Base-by-base conservation (phyloP, 1,140 invertebrate species). In the Drosophila willistoni region DNA sequence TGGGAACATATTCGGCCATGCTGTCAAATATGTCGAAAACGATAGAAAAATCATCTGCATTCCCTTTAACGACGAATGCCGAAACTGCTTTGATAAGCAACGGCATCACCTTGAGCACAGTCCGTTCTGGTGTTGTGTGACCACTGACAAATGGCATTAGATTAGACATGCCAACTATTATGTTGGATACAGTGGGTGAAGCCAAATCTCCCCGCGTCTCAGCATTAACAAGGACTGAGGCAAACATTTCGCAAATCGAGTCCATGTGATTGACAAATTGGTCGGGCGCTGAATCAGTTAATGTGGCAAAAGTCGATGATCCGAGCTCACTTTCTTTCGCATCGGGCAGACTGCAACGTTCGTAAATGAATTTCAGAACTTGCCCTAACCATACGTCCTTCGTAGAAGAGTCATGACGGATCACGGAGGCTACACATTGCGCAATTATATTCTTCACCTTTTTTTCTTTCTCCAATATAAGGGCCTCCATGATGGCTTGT, bases 11-110 rank as follows among this genome's bases (percentile, higher is more conserved):
- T 77, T 97, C 96, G 39, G 95, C 93, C 56, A 97, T 92, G 73
- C 95, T 95, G 86, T 97, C 95, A 65, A 97, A 93, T 12, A 97
- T 92, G 82, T 96, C 96, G 72, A 97, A 94, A 3, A 94, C 93
- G 69, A 95, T 93, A 0, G 71, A 93, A 92, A 77, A 95, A 94
- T 91, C 93, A 56, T 93, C 93, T 4, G 94, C 93, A 83, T 96
- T 93, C 68, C 95, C 93, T 14, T 92, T 87, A 0, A 79, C 39
- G 12, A 94, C 86, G 65, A 96, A 92, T 10, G 93, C 91, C 63
- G 93, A 92, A 14, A 96, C 93, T 1, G 94, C 93, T 57, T 93
- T 92, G 19, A 96, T 92, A 13, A 96, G 92, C 39, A 93, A 91
- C 3, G 96, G 95, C 67, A 97, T 89, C 41, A 96, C 90, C 72